Evolutionary conservation across 2,113 vertebrate genomes (phyloP).

Genomic region (Hucho hucho): DNA sequence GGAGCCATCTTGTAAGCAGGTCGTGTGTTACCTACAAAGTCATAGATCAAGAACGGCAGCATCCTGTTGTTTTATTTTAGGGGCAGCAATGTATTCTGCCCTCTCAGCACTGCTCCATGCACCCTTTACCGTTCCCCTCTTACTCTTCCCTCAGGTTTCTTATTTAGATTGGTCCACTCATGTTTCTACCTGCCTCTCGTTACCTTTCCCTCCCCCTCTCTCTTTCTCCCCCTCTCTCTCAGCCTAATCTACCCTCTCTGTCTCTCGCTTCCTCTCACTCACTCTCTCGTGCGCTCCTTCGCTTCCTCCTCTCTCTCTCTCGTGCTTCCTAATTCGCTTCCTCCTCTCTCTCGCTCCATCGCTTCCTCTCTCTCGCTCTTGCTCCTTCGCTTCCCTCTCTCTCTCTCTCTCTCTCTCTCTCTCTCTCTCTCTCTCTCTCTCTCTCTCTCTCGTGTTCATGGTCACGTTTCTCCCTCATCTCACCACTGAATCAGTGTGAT

Average conservation of each 20-base stretch:
- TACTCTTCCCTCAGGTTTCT: not conserved
- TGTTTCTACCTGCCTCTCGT: not conserved
- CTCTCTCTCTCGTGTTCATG: conserved; percentile 1
- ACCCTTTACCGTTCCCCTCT: too few relatives aligned
- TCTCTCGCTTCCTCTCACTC: not conserved
- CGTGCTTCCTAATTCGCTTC: conserved; percentile 9
- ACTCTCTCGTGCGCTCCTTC: not conserved
- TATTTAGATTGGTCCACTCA: not conserved
- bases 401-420: conserved; percentile 9
- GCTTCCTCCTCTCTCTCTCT: conserved; percentile 20
- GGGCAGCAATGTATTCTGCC: too few relatives aligned
- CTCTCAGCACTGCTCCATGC: too few relatives aligned
- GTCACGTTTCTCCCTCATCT: not conserved
- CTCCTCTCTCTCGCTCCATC: conserved; percentile 20
- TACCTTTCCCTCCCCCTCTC: not conserved
- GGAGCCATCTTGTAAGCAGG: too few relatives aligned
- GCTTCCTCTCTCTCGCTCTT: not conserved
- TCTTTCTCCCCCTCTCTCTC: conserved; percentile 21
- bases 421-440: not conserved
- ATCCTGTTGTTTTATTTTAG: too few relatives aligned
- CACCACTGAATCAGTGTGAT: not conserved
- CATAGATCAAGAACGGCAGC: too few relatives aligned
- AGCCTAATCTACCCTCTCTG: conserved; percentile 31
- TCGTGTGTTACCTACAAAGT: too few relatives aligned
- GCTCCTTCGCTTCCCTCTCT: not conserved